Evolutionary conservation across 2,113 vertebrate genomes (phyloP).

Genomic region (Hystrix cristata): DNA sequence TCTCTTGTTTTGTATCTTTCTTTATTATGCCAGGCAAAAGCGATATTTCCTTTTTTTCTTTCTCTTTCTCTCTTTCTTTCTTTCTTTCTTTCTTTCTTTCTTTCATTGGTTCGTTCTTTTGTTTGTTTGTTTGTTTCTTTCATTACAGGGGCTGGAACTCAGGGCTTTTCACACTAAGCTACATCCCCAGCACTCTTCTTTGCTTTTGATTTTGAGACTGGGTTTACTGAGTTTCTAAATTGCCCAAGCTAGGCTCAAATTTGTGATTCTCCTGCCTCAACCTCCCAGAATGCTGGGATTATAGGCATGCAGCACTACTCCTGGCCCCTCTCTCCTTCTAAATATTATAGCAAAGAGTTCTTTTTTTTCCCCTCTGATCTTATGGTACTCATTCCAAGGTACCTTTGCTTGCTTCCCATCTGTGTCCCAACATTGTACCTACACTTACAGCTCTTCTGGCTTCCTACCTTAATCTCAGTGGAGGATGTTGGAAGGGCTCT

Average conservation of each 20-base stretch:
- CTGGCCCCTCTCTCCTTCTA: background rate
- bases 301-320: background rate
- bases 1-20: background rate
- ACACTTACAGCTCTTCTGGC: background rate
- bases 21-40: conserved; percentile 15
- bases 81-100: background rate
- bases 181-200: background rate
- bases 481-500: background rate
- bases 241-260: background rate
- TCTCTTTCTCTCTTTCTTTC: too few relatives aligned
- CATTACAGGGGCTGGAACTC: background rate
- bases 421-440: background rate
- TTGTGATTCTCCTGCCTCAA: background rate
- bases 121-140: too few relatives aligned
- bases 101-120: too few relatives aligned
- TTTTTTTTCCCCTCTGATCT: background rate
- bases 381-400: background rate
- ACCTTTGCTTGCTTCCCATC: background rate
- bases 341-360: background rate
- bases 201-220: background rate
- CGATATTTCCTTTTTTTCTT: background rate
- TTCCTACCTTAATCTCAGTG: background rate
- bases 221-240: background rate
- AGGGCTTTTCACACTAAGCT: background rate
- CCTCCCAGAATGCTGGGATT: background rate